Percentiles rank a stretch among this genome's conserved stretches.
These are phyloP conservation scores for Passerina amoena DNA, from an alignment of 2,113 vertebrate species.

Conservation along the genomic window DNA sequence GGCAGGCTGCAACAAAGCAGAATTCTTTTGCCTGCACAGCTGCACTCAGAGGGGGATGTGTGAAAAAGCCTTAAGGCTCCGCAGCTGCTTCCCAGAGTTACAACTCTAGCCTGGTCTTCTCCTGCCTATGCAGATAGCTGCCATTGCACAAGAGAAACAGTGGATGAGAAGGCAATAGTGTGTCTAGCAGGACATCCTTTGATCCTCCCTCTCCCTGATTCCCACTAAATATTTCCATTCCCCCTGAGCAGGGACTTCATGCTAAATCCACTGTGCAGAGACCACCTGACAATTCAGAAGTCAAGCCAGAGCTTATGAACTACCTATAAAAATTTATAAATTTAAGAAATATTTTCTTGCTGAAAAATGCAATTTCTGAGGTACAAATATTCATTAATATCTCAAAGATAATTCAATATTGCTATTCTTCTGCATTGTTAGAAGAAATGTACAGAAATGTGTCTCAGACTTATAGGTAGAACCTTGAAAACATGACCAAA, in stretches of 20 bases:
- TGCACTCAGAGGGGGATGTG: not conserved
- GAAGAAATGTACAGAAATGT: not conserved
- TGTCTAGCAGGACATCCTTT: not conserved
- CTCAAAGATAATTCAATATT: not conserved
- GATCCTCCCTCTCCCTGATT: not conserved
- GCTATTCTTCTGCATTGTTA: not conserved
- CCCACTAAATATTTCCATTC: not conserved
- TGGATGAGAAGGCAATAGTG: not conserved
- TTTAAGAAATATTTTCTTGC: not conserved
- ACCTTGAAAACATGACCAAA: not conserved
- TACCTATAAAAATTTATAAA: not conserved
- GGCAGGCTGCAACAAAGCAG: not conserved
- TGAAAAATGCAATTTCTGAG: not conserved
- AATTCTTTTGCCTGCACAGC: not conserved
- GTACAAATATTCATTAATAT: not conserved
- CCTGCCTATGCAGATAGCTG: not conserved
- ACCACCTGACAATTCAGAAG: not conserved
- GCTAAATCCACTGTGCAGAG: not conserved
- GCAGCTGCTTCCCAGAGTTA: not conserved
- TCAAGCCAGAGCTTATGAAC: not conserved
- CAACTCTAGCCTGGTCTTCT: not conserved
- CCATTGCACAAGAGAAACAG: not conserved
- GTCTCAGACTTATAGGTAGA: not conserved
- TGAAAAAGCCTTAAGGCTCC: constrained; percentile 17
- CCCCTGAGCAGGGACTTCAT: not conserved